phyloP scores from a whole-genome alignment of 2,797 vertebrate species.

The Propithecus perrieri region DNA sequence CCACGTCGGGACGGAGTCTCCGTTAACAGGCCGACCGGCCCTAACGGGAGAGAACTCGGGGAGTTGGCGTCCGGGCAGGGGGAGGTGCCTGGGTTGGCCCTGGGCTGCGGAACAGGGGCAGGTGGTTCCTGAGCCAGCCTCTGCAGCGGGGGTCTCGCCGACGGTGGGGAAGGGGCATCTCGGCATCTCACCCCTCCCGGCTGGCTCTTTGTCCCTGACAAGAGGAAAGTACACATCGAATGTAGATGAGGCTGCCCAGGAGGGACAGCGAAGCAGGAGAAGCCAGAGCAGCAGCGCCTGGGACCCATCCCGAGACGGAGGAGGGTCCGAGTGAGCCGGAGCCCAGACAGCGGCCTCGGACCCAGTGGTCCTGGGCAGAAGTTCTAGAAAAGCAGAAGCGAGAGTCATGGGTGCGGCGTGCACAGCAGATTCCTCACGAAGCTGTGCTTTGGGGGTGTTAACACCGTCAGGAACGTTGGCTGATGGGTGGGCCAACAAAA shows the following conservation, averaged over 20 bases:
- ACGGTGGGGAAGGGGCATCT: no score
- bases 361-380: accelerated
- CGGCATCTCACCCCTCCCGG: no score
- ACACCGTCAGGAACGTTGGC: no score
- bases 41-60: not conserved
- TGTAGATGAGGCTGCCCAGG: not conserved
- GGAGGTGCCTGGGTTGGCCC: not conserved
- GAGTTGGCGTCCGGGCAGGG: not conserved
- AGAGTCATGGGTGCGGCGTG: accelerated
- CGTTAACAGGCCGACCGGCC: not conserved
- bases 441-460: not conserved
- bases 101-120: accelerated
- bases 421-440: not conserved
- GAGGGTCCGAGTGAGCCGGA: no score
- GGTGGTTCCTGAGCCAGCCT: not conserved
- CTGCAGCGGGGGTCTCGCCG: not conserved
- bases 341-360: not conserved
- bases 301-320: not conserved
- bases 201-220: not conserved
- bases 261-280: not conserved
- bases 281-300: not conserved
- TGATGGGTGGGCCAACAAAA: not conserved
- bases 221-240: not conserved
- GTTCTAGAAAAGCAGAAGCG: not conserved
- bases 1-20: not conserved